Base-by-base conservation (phyloP, 2,797 vertebrate genomes). In the Gorsachius magnificus region DNA sequence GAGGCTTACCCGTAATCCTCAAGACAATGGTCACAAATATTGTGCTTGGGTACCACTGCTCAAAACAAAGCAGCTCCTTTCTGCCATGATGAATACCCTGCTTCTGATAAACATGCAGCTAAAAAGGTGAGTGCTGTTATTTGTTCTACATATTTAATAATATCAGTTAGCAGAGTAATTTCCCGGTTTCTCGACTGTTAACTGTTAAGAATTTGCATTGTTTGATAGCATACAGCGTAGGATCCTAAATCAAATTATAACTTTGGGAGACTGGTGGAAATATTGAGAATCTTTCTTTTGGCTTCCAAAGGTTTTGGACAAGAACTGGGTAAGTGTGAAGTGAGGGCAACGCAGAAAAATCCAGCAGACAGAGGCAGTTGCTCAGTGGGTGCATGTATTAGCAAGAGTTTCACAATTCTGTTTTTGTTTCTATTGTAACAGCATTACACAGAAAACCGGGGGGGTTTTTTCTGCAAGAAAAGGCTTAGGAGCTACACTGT, bases 291-390 rank as follows among this genome's bases (percentile, higher is more conserved):
- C 45, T 58, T 60, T 61, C 29, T 36, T 69, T 66, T 76, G 22
- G 26, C 43, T 88, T 94, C 58, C 78, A 38, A 56, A 43, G 56
- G 5, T 72, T 81, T 79, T 77, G 48, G 28, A 28, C 38, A 50
- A 79, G 63, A 88, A 41, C 51, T 31, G 36, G 53, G 80, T 38
- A 91, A 58, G 51, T 69, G 26, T 33, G 46, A 91, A 94, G 65
- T 14, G 61, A 89, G 24, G 19, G 33, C 16, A 80, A 25, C 31
- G 13, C 57, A 83, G 78, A 64, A 89, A 74, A 77, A 53, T 25
- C 0, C 7, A 13, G 43, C 36, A 56, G 71, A 50, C 21, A 75
- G 74, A 87, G 70, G 33, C 35, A 50, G 61, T 20, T 41, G 48
- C 36, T 92, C 60, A 17, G 48, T 57, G 77, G 33, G n/a, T 29